Percentiles rank a stretch among this genome's conserved stretches.
phyloP scores from a whole-genome alignment of 2,888 invertebrate species.

The Polia nebulosa region DNA sequence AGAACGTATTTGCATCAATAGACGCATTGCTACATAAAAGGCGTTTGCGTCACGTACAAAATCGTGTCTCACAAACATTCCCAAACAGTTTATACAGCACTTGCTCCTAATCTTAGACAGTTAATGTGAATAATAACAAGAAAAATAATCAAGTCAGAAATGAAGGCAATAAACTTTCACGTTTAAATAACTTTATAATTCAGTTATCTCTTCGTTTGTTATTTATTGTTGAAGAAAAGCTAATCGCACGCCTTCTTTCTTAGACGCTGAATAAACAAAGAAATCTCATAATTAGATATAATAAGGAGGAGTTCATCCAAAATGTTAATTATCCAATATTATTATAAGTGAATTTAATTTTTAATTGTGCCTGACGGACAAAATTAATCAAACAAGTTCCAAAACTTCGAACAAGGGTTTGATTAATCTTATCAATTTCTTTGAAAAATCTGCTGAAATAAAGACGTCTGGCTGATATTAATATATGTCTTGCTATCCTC shows the following conservation, averaged over 20 bases:
- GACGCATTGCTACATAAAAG: conserved; percentile 66
- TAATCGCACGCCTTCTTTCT: conserved; percentile 52
- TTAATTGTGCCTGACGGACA: conserved; percentile 45
- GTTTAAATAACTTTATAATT: conserved; percentile 62
- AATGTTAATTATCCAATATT: conserved; percentile 48
- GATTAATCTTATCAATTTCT: conserved; percentile 61
- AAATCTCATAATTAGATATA: conserved; percentile 38
- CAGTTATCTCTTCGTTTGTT: conserved; percentile 52
- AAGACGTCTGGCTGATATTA: conserved; percentile 40
- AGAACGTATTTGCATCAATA: conserved; percentile 69
- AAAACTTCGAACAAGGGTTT: conserved; percentile 60
- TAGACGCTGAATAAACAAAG: conserved; percentile 30
- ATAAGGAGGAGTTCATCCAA: conserved; percentile 46
- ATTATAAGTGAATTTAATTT: conserved; percentile 50
- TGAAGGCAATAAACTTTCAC: conserved; percentile 55
- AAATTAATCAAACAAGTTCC: conserved; percentile 58
- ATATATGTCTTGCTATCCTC: conserved; percentile 40
- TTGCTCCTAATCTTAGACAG: conserved; percentile 33
- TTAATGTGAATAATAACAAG: conserved; percentile 54
- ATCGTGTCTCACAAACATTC: conserved; percentile 43
- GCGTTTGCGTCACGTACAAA: conserved; percentile 48
- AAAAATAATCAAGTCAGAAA: conserved; percentile 58
- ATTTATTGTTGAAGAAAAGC: conserved; percentile 56
- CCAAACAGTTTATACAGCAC: conserved; percentile 40
- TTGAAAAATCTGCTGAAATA: conserved; percentile 57